Base-by-base conservation (phyloP, 2,888 invertebrate species). In the Caenorhabditis plicata region DNA sequence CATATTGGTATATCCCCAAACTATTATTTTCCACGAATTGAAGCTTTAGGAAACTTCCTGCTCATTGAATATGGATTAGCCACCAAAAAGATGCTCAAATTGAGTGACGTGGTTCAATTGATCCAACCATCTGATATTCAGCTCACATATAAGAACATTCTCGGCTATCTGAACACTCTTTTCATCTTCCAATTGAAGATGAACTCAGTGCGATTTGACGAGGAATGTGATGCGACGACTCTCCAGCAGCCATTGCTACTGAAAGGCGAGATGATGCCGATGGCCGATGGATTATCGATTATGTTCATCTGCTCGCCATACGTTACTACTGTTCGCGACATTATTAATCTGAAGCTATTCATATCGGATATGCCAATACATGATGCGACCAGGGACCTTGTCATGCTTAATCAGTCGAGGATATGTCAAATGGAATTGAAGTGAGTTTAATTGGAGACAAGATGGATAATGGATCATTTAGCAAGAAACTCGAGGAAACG, bases 281-380 rank as follows among this genome's bases (percentile, higher is more conserved):
- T 77, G 23, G 68, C 68, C 38, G 66, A 62, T 31, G 76, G 74
- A 0, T 66, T 73, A 35, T 72, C 72, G 9, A 62, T 78, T 13
- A 74, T 78, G 17, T 80, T 74, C 54, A 58, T 78, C 41, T 74
- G 73, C 27, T 75, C 77, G 2, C 76, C 77, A 11, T 70, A 78
- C 44, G 71, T 78, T 3, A 76, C 71, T 26, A 78, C 74, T 11
- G 72, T 75, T 19, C 62, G 71, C 3, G 73, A 72, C 33, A 67
- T 80, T 27, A 52, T 74, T 20, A 66, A 79, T 20, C 49, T 69
- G 27, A 77, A 78, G 32, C 44, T 78, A 13, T 78, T 60, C 62
- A 64, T 78, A 25, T 70, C 68, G n/a, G 78, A 78, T 46, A 76
- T 80, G 72, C 77, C 73, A 38, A 68, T 72, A 55, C 76, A 79